Base-by-base conservation (phyloP, 2,888 invertebrate species). In the Apocheima hispidaria region DNA sequence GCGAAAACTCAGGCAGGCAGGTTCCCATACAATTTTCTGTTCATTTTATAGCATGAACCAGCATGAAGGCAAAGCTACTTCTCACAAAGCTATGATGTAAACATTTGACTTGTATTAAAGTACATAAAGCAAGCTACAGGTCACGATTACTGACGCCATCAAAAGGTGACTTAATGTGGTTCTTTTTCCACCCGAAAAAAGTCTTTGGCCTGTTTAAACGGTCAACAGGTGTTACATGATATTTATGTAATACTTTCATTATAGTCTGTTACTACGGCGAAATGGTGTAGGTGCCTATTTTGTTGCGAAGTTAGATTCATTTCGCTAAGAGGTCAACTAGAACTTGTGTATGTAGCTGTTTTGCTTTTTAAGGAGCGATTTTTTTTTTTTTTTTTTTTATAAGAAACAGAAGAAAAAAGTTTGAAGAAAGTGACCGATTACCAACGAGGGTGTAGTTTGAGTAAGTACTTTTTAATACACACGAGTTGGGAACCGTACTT, bases 131-230 rank as follows among this genome's bases (percentile, higher is more conserved):
- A 63, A 72, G 21, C 53, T 23, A 35, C 35, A 62, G 72, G 73
- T 77, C 77, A 76, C 76, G 77, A 73, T 68, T 52, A 48, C 57
- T 75, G 75, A 74, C 77, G 76, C 67, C 76, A 75, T 73, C 70
- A 48, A 10, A 54, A 54, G 46, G 48, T 55, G 55, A 40, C 41
- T 60, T 59, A 66, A 69, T 48, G 51, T 43, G 33, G 38, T 30
- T 59, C 46, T 59, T 68, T 68, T 66, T 44, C 60, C 54, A 60
- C 54, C 35, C 18, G 26, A 60, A 16, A 61, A 57, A 56, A 14
- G 38, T 28, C 16, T 54, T 16, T 26, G 23, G 3, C 26, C 30
- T 58, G 7, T 46, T 40, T 59, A 33, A 40, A 28, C 28, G 40
- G 16, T 23, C 14, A 30, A 4, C 6, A 20, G 49, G 33, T 21